Evolutionary conservation across 2,797 vertebrate species (phyloP), one percentile per base, ranked within the genome.

Genomic region (Acanthopagrus latus): DNA sequence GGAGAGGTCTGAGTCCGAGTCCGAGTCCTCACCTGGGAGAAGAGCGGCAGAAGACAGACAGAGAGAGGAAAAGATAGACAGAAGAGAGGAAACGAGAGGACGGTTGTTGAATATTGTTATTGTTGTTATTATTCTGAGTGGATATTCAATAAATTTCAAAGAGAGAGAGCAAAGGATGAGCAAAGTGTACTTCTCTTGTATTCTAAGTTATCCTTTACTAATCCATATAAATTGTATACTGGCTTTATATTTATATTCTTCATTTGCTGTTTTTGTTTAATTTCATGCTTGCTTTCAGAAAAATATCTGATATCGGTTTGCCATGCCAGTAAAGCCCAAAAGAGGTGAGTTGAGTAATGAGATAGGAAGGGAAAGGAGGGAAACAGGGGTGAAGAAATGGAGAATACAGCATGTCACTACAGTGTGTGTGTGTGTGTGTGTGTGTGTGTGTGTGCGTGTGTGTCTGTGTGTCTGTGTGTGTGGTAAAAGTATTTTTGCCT

Each of bases 1-100:
- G 64, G 98, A 99, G 46, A 99, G 95, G 87, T 99, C 98, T 0
- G 98, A 99, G 93, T 99, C 98, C 0, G 98, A 97, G 86, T 99
- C 98, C 0, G 98, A 99, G 87, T 99, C 98, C 79, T 97, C 96
- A 52, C 97, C 98, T 99, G 89, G 33, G n/a, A 1, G 57, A 46
- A 62, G 64, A 64, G 33, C 5, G 7, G 18, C 29, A 60, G 11
- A 47, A 51, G 38, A 44, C 17, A 10, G 14, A 33, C 3, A 43
- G 25, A 12, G 33, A 16, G 4, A 43, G 47, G 21, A 0, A n/a
- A 13, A 48, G 54, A 66, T 1, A 46, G 38, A 41, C 9, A 29
- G 23, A n/a, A 21, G 41, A 21, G 25, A 20, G 17, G 18, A 43
- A 51, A 60, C 9, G 38, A n/a, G 14, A 43, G 44, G 43, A 7